Evolutionary conservation across 2,888 invertebrate species (phyloP).

Genomic region (Cantharis nigra): DNA sequence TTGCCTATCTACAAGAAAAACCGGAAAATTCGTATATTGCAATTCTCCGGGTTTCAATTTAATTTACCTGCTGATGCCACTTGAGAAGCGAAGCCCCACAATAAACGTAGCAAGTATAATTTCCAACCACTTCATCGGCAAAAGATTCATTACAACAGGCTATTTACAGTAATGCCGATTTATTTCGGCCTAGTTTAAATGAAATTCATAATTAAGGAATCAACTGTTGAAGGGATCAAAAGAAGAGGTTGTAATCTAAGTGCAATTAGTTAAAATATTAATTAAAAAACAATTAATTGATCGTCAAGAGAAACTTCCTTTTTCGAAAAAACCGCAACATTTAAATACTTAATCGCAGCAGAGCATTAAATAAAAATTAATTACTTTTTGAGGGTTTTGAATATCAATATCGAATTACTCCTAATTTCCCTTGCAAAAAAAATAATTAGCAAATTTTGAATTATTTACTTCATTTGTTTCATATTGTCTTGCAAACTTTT

Average conservation of each 20-base stretch:
- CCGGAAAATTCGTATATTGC: constrained; percentile 33
- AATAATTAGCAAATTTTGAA: not conserved
- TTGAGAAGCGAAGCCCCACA: constrained; percentile 31
- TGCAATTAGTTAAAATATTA: not conserved
- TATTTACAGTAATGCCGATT: constrained; percentile 27
- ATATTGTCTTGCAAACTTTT: not conserved
- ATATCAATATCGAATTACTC: not conserved
- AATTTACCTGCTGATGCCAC: constrained; percentile 39
- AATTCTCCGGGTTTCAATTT: constrained; percentile 40
- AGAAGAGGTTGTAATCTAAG: not conserved
- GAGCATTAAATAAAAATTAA: not conserved
- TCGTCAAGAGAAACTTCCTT: not conserved
- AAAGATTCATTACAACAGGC: constrained; percentile 25
- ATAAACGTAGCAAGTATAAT: constrained; percentile 29
- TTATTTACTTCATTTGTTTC: not conserved
- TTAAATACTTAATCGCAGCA: not conserved
- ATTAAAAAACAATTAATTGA: not conserved
- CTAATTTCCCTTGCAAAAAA: not conserved
- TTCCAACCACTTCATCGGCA: constrained; percentile 27
- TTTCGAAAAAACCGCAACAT: not conserved
- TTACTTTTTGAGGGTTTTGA: constrained; percentile 1
- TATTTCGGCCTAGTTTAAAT: constrained; percentile 11
- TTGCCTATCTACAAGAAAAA: constrained; percentile 32
- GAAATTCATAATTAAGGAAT: constrained; percentile 19
- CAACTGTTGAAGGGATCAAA: constrained; percentile 4